A percentile compares a stretch with the other conserved stretches of the same genome.
Conservation (phyloP, 2,888 invertebrate genomes). For the Lasioglossum lativentre region DNA sequence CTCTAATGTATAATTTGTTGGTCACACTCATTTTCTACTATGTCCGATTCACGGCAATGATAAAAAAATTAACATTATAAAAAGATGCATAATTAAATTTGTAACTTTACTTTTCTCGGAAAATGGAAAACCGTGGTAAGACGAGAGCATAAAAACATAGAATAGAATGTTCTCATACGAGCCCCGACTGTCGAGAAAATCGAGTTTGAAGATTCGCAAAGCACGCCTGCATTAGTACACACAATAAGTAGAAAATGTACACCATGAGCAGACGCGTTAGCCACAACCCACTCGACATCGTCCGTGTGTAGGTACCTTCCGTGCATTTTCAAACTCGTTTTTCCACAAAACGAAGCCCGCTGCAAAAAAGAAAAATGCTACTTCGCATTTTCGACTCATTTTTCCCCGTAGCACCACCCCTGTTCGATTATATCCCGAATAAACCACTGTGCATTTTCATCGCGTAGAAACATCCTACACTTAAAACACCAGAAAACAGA, state of each 20-base stretch:
- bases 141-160: neutral
- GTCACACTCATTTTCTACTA: neutral
- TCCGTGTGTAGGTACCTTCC: neutral
- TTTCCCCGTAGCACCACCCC: neutral
- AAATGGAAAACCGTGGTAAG: neutral
- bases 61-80: neutral
- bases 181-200: neutral
- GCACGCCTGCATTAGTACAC: neutral
- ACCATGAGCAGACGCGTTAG: neutral
- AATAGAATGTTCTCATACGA: neutral
- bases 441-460: neutral
- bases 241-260: conserved; percentile 7
- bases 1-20: neutral
- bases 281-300: neutral
- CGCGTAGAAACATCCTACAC: neutral
- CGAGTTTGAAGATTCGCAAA: neutral
- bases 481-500: too few relatives aligned
- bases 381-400: neutral
- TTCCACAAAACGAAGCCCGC: neutral
- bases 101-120: neutral
- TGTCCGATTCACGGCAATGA: neutral
- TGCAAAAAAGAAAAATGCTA: neutral
- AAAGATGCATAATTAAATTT: neutral
- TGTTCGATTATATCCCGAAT: neutral
- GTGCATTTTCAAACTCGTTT: neutral